These are phyloP conservation scores for Corydoras sp. DNA, from an alignment of 2,113 vertebrate species.

Conservation along the genomic window DNA sequence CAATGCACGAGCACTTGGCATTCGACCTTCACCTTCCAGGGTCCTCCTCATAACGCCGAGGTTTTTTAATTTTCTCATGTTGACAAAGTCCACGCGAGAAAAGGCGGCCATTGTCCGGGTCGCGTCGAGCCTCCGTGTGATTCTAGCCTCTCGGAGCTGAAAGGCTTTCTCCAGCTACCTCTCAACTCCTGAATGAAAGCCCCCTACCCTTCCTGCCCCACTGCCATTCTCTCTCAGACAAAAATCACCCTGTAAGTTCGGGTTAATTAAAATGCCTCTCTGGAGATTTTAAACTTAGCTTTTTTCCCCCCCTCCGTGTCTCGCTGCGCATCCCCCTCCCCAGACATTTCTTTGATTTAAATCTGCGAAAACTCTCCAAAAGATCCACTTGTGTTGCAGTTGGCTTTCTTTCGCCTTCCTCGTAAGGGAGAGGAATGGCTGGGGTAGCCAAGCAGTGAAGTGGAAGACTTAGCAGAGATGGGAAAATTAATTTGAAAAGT, in stretches of 20 bases:
- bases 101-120: slow-evolving; percentile 44
- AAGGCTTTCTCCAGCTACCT: slow-evolving; percentile 27
- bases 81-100: slow-evolving; percentile 47
- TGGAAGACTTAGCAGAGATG: slow-evolving; percentile 40
- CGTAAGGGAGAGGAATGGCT: slow-evolving; percentile 22
- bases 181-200: slow-evolving; percentile 37
- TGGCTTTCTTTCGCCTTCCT: slow-evolving; percentile 26
- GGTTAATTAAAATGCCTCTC: slow-evolving; percentile 55
- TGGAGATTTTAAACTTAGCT: slow-evolving; percentile 43
- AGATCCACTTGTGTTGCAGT: slow-evolving; percentile 41
- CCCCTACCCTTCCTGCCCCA: slow-evolving; percentile 26
- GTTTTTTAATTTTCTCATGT: slow-evolving; percentile 51
- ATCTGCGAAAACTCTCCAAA: slow-evolving; percentile 39
- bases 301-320: slow-evolving; percentile 33
- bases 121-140: slow-evolving; percentile 37
- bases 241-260: slow-evolving; percentile 49
- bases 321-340: slow-evolving; percentile 17
- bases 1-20: slow-evolving; percentile 43
- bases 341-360: slow-evolving; percentile 44
- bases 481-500: slow-evolving; percentile 46
- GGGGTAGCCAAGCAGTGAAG: slow-evolving; percentile 26
- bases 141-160: slow-evolving; percentile 42
- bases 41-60: slow-evolving; percentile 43
- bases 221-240: slow-evolving; percentile 46
- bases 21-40: slow-evolving; percentile 47